Evolutionary conservation across 2,113 vertebrate species (phyloP), one percentile per base, ranked within the genome.

Genomic region (Ascaphus truei): DNA sequence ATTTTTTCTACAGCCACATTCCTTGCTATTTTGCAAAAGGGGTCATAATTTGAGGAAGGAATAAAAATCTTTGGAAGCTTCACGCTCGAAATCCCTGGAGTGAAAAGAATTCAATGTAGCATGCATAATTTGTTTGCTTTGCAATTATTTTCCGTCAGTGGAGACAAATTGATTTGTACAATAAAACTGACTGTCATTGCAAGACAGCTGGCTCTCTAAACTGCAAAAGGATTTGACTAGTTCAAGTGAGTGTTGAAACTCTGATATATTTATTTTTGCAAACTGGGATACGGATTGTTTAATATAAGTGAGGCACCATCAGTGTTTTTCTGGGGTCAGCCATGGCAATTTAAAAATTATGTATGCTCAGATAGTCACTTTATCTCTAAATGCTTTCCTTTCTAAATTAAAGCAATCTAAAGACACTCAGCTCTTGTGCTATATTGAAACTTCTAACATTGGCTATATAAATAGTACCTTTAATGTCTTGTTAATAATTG

Each of bases 61-160:
- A 39, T 50, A 73, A 78, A 64, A 52, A 55, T 58, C 71, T 78
- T 80, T 76, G 63, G 76, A 78, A 79, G 83, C 83, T 79, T 85
- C 81, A 81, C 76, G 84, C 83, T 80, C 80, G 62, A 36, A 67
- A 37, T 89, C 85, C 86, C 89, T 57, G 37, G 84, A 90, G 79
- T 84, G 91, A 91, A 89, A 84, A 79, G 83, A 80, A 86, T 79
- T 89, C 92, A 92, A 89, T 87, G 91, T 95, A 90, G 88, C 87
- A 86, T 83, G 82, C 78, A 83, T 95, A 91, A 98, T 95, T 92
- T 96, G 95, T 96, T 96, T 95, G 93, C 92, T 96, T 95, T 95
- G 91, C 92, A 88, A 95, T 96, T 98, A 93, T 94, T 94, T 96
- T 95, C 89, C 84, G 71, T 94, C 93, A 93, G 91, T 91, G 92